Evolutionary conservation across 1,140 invertebrate genomes (phyloP).

Genomic region (Palaemon carinicauda): DNA sequence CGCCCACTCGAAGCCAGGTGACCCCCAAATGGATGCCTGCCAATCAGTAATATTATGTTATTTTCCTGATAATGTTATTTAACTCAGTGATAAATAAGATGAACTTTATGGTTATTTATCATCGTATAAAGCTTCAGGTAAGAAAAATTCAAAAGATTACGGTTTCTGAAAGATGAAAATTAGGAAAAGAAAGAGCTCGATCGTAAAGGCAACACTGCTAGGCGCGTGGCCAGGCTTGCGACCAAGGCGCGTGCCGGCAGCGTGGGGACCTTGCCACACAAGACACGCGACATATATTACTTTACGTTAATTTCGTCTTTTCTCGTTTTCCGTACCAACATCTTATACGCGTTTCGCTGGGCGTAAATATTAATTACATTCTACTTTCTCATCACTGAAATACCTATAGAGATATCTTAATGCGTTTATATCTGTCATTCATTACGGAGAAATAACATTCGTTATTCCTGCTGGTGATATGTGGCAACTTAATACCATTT

Average conservation of each 20-base stretch:
- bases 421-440: too few species aligned
- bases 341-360: neutral
- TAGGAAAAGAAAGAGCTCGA: neutral
- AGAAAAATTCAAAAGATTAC: too few species aligned
- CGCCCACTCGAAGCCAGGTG: conserved; percentile 1
- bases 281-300: neutral
- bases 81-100: neutral
- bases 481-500: too few species aligned
- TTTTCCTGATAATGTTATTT: neutral
- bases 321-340: neutral
- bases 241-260: conserved; percentile 55
- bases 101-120: neutral
- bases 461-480: too few species aligned
- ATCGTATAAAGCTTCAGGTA: neutral
- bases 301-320: neutral
- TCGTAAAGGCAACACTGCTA: conserved; percentile 13
- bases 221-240: conserved; percentile 58
- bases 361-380: too few species aligned
- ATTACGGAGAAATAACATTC: too few species aligned
- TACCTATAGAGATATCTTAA: too few species aligned
- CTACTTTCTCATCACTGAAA: too few species aligned
- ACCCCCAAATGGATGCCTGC: conserved; percentile 10
- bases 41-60: neutral
- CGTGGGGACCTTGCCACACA: conserved; percentile 19
- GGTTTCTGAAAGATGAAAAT: neutral